Conservation (phyloP, 2,888 invertebrate species). For the Apodemia duryi region DNA sequence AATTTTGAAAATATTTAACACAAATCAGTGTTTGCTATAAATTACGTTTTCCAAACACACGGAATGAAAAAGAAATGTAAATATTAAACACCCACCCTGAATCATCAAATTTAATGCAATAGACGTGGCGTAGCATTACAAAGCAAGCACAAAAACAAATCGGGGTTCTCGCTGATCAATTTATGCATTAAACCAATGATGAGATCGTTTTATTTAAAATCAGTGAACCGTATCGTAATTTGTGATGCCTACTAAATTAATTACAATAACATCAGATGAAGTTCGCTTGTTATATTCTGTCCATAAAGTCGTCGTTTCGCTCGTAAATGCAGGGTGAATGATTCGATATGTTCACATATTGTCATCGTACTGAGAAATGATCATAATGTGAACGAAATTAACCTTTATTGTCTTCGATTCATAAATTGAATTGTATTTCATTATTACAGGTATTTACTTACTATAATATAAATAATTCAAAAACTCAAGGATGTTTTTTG, state of each 20-base stretch:
- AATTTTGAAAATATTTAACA: too few species aligned
- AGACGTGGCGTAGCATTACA: too few species aligned
- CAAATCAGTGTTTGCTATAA: too few species aligned
- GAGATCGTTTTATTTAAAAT: conserved; percentile 19
- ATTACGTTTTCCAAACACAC: too few species aligned
- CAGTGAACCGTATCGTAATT: conserved; percentile 24
- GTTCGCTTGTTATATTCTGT: conserved; percentile 40
- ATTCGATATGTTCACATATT: conserved; percentile 54
- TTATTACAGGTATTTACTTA: conserved; percentile 24
- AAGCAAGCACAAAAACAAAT: background rate
- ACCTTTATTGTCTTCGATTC: conserved; percentile 48
- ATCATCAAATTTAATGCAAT: too few species aligned
- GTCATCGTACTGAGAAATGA: conserved; percentile 54
- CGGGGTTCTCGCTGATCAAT: background rate
- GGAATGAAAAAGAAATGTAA: too few species aligned
- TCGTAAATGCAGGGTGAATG: conserved; percentile 49
- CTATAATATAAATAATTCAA: too few species aligned
- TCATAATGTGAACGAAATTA: conserved; percentile 56
- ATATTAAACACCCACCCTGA: too few species aligned
- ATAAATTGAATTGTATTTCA: conserved; percentile 27
- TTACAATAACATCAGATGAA: conserved; percentile 37
- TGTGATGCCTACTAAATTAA: conserved; percentile 38
- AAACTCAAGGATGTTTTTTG: too few species aligned
- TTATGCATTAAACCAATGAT: too few species aligned
- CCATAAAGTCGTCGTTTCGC: conserved; percentile 47